These are phyloP conservation scores for Drepanosiphum platanoidis DNA, from an alignment of 2,888 invertebrate genomes.

Conservation along the genomic window DNA sequence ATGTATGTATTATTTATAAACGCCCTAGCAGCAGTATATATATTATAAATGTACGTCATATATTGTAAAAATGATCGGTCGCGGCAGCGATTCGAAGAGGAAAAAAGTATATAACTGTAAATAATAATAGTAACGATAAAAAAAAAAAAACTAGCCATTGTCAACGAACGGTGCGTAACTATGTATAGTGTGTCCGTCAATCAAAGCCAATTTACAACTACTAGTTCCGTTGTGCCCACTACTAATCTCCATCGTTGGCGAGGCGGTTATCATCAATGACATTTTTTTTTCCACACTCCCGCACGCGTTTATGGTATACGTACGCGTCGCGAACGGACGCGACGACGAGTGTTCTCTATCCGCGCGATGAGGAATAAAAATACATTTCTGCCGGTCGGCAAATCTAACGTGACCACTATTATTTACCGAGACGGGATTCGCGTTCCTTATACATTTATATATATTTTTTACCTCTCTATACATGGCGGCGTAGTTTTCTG, in stretches of 20 bases:
- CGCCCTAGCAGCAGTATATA: neutral
- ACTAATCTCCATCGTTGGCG: neutral
- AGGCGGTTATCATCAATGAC: conserved; percentile 3
- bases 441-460: neutral
- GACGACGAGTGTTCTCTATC: neutral
- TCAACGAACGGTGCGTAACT: conserved; percentile 37
- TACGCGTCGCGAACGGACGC: neutral
- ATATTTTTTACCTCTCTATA: too few species aligned
- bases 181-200: conserved; percentile 52
- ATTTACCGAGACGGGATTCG: too few species aligned
- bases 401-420: neutral
- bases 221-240: conserved; percentile 16
- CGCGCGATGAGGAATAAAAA: neutral
- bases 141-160: conserved; percentile 25
- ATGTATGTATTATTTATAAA: too few species aligned
- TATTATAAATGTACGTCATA: neutral
- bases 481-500: too few species aligned
- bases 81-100: neutral
- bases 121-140: neutral
- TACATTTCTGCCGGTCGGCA: neutral
- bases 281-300: conserved; percentile 11
- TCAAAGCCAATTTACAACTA: conserved; percentile 59
- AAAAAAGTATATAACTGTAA: conserved; percentile 14
- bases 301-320: too few species aligned
- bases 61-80: conserved; percentile 9